These are phyloP conservation scores for Lithosia quadra DNA, from an alignment of 2,888 invertebrate genomes.

Conservation along the genomic window DNA sequence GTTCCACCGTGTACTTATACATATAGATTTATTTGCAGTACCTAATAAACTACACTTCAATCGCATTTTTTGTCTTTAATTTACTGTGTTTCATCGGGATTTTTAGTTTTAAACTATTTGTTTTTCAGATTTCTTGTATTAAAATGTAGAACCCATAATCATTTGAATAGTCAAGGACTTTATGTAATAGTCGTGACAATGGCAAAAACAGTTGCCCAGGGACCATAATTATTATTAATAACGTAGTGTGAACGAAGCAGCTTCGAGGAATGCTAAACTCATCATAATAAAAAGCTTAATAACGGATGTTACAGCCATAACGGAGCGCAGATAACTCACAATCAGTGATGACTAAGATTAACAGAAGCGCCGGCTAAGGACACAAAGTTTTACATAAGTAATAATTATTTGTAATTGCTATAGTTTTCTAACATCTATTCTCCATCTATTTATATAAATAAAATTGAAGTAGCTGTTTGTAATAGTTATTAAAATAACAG, in stretches of 20 bases:
- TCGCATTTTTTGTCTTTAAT: too few relatives aligned
- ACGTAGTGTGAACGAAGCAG: conserved; percentile 19
- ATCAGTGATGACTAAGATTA: conserved; percentile 32
- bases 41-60: too few relatives aligned
- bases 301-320: conserved; percentile 47
- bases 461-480: too few relatives aligned
- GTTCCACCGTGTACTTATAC: too few relatives aligned
- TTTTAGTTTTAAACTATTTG: too few relatives aligned
- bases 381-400: conserved; percentile 12
- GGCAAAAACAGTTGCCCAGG: conserved; percentile 24
- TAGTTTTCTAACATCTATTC: too few relatives aligned
- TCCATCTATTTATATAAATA: too few relatives aligned
- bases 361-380: conserved; percentile 11
- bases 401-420: neutral
- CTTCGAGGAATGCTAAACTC: conserved; percentile 44
- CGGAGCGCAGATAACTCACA: conserved; percentile 31
- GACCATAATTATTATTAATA: conserved; percentile 27
- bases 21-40: too few relatives aligned
- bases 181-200: conserved; percentile 16
- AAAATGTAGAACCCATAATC: neutral
- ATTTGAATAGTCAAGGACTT: neutral
- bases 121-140: too few relatives aligned
- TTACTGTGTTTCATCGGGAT: too few relatives aligned
- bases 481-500: too few relatives aligned
- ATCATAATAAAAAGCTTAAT: conserved; percentile 50